Conservation (phyloP, 2,797 vertebrate species). For the Ispidina lecontei region DNA sequence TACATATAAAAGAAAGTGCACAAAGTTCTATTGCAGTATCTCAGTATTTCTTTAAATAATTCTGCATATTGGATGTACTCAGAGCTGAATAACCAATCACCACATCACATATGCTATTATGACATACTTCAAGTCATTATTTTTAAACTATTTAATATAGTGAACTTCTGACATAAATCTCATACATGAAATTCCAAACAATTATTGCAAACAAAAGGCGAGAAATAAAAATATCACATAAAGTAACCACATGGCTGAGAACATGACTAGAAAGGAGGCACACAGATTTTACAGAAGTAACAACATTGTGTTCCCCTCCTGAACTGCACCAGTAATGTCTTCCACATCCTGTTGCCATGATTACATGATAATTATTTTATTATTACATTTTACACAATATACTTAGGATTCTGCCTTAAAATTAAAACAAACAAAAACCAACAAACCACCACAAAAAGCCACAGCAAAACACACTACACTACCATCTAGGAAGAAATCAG, state of each 20-base stretch:
- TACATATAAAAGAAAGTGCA: background rate
- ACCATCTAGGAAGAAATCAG: slow-evolving; percentile 14
- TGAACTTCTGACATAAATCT: background rate
- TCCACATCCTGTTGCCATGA: slow-evolving; percentile 4
- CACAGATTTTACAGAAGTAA: background rate
- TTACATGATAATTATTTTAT: background rate
- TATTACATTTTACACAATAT: background rate
- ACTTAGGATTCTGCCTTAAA: background rate
- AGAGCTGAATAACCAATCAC: background rate
- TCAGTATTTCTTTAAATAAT: background rate
- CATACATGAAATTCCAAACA: background rate
- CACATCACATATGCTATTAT: background rate
- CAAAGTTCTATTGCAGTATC: background rate
- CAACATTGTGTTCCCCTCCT: background rate
- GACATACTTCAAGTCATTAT: background rate
- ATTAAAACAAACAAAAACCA: background rate
- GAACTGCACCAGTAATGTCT: slow-evolving; percentile 6
- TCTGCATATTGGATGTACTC: background rate
- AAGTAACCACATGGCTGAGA: background rate
- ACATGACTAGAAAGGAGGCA: background rate
- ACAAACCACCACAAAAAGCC: background rate
- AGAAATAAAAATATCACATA: background rate
- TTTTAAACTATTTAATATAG: background rate
- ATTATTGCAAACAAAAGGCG: background rate
- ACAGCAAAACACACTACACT: no score